These are phyloP conservation scores for Lepisosteus oculatus DNA, from an alignment of 2,113 vertebrate species.

Conservation along the genomic window DNA sequence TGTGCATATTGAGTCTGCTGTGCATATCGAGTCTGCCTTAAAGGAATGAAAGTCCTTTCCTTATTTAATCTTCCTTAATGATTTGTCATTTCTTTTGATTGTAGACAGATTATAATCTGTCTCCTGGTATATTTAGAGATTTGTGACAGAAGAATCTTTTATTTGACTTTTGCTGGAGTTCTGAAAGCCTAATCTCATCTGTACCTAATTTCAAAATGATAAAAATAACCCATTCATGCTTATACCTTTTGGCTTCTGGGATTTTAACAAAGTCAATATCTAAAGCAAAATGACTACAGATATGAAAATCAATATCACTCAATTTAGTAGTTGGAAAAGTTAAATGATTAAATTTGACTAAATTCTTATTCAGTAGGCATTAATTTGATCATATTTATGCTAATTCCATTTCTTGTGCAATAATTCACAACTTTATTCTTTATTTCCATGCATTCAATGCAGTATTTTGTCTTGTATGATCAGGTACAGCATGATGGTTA, in stretches of 20 bases:
- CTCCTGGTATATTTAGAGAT: not conserved
- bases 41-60: too few relatives aligned
- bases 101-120: not conserved
- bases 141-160: not conserved
- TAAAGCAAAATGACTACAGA: constrained; percentile 22
- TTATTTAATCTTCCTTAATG: too few relatives aligned
- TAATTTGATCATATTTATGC: constrained; percentile 43
- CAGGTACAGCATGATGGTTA: too few relatives aligned
- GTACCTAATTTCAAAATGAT: not conserved
- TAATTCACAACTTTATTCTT: constrained; percentile 27
- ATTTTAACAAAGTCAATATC: constrained; percentile 16
- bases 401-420: constrained; percentile 37
- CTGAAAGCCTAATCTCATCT: not conserved
- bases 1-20: not conserved
- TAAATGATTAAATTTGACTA: not conserved
- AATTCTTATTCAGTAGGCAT: constrained; percentile 22
- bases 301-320: constrained; percentile 27
- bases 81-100: not conserved
- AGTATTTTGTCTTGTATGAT: too few relatives aligned
- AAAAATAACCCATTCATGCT: not conserved
- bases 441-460: constrained; percentile 14
- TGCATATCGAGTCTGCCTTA: not conserved
- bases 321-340: constrained; percentile 27
- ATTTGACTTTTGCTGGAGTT: not conserved
- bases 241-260: not conserved